Percentiles rank a stretch among this genome's conserved stretches.
phyloP scores from a whole-genome alignment of 2,888 invertebrate species.

The Itoplectis maculator region DNA sequence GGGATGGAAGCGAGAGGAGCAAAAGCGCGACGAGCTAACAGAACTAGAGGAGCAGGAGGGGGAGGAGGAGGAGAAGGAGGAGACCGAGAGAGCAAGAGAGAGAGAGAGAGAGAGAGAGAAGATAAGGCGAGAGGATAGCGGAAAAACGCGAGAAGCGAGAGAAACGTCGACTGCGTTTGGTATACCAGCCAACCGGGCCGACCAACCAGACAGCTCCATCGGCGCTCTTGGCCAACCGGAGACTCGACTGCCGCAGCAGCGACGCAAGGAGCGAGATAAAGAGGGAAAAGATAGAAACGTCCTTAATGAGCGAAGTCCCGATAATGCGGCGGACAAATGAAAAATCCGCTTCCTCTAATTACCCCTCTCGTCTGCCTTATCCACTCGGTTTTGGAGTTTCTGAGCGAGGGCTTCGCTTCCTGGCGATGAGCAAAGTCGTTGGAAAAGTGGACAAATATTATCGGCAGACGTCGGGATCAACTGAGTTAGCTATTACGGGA shows the following conservation, averaged over 20 bases:
- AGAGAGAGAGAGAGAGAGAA: not conserved
- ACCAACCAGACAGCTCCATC: slow-evolving; percentile 66
- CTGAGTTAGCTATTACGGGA: no score
- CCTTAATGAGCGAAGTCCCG: slow-evolving; percentile 77
- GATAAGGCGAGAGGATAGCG: not conserved
- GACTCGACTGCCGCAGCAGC: slow-evolving; percentile 12
- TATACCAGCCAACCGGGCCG: slow-evolving; percentile 73
- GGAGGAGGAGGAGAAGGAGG: slow-evolving; percentile 22
- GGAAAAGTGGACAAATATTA: no score
- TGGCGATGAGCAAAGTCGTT: no score
- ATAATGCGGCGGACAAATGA: slow-evolving; percentile 74
- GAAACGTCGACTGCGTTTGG: slow-evolving; percentile 25
- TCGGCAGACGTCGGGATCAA: no score
- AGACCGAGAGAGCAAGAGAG: slow-evolving; percentile 4
- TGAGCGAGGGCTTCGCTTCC: slow-evolving; percentile 10
- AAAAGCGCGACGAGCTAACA: slow-evolving; percentile 31
- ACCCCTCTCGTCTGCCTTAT: slow-evolving; percentile 66
- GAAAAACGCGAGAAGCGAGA: slow-evolving; percentile 20
- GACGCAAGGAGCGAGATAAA: slow-evolving; percentile 37
- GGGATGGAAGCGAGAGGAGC: slow-evolving; percentile 34
- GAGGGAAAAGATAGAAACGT: slow-evolving; percentile 47
- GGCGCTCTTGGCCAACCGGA: slow-evolving; percentile 60
- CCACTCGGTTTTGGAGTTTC: slow-evolving; percentile 19
- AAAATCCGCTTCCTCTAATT: slow-evolving; percentile 78
- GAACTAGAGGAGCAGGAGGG: not conserved